Conservation (phyloP, 2,888 invertebrate genomes). For the Himalopsyche kuldschensis region DNA sequence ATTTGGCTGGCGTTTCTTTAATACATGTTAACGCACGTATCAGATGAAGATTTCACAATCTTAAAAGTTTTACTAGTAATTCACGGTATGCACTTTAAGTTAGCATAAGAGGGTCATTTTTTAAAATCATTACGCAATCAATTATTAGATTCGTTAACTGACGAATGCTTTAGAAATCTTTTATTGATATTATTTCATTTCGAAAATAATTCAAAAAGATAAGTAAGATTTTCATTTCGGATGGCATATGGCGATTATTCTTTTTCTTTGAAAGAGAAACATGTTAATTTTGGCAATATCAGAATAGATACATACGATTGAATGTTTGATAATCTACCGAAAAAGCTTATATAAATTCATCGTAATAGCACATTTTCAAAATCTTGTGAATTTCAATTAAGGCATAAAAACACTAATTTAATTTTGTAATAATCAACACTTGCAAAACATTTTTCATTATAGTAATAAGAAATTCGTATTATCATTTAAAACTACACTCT, state of each 20-base stretch:
- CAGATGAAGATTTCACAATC: no score
- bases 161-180: background rate
- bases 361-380: background rate
- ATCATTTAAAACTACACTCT: background rate
- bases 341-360: background rate
- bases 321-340: background rate
- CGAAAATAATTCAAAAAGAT: background rate
- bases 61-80: no score
- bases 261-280: background rate
- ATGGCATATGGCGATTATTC: background rate
- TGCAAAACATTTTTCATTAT: background rate
- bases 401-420: constrained; percentile 1
- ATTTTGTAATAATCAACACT: background rate
- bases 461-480: background rate
- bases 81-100: no score
- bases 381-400: background rate
- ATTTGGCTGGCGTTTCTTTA: background rate
- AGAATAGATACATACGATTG: background rate
- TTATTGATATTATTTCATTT: background rate
- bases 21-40: no score
- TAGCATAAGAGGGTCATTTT: no score
- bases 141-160: no score
- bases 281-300: background rate
- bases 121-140: no score
- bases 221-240: background rate